Conservation (phyloP, 2,888 invertebrate species). For the Leptinotarsa peninsularis region DNA sequence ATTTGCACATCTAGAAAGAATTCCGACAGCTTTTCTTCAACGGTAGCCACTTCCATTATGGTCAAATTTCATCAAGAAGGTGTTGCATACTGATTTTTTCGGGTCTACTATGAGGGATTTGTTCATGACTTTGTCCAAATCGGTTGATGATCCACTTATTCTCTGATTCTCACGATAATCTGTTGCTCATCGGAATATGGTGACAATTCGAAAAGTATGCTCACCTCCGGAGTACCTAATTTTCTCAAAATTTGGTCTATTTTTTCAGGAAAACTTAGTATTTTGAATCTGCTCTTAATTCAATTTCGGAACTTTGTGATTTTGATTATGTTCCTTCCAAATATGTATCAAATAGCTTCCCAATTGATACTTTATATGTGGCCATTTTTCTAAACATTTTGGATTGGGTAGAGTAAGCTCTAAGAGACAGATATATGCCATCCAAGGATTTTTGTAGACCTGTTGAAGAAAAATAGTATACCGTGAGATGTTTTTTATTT, state of each 20-base stretch:
- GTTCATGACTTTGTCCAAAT: neutral
- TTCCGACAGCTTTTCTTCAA: neutral
- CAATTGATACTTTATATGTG: too few species aligned
- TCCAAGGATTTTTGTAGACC: too few species aligned
- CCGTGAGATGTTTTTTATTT: too few species aligned
- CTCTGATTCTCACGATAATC: neutral
- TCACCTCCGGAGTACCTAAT: neutral
- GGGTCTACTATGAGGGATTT: neutral
- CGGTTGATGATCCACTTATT: neutral
- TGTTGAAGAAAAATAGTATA: too few species aligned
- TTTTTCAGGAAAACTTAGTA: neutral
- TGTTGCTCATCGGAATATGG: neutral
- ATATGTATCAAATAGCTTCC: neutral
- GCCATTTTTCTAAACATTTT: too few species aligned
- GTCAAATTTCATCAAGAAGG: neutral
- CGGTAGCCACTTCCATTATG: neutral
- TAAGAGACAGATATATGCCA: too few species aligned
- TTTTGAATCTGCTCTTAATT: neutral
- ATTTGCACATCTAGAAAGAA: neutral
- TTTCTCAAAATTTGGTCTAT: neutral
- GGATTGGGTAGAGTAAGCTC: too few species aligned
- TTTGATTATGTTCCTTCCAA: neutral
- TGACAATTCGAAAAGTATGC: neutral
- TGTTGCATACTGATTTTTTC: neutral
- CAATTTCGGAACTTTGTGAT: neutral